Evolutionary conservation across 2,888 invertebrate genomes (phyloP), one percentile per base, ranked within the genome.

Genomic region (Coelopa pilipes): DNA sequence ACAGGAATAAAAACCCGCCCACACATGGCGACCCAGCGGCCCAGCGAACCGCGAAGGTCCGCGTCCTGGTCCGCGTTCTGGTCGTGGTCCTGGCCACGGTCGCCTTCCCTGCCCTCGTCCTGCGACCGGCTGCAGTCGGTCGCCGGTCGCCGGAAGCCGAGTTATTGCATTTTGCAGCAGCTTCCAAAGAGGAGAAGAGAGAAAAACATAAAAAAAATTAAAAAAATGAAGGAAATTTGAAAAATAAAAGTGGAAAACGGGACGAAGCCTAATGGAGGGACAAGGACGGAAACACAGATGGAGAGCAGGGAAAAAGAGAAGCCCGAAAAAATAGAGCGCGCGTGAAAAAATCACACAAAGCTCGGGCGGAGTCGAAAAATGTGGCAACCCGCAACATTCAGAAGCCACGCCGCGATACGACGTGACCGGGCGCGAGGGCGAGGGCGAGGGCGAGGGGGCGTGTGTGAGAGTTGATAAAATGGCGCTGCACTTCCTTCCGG

Each of bases 81-180:
- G 34, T 34, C 34, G 4, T 4, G 34, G 34, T 4, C 7, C 34
- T 34, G 34, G 34, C 7, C 34, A 34, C 7, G 34, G 34, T 34
- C 34, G 34, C 7, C 34, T 2, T 34, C 7, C 34, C 7, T 2
- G 34, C 7, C 7, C 2, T 34, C 4, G 34, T 34, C 7, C 34
- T 34, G 34, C 34, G 34, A 34, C 34, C 34, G 34, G 34, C 34
- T 34, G 34, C 7, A 4, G 34, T 34, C 34, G 34, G 34, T 34
- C 34, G n/a, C 12, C 55, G 17, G 57, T 45, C 55, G 69, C 57
- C 69, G 69, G 69, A 69, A 69, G 57, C 57, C 57, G 45, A 69
- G 69, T 69, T 69, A 69, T 69, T 57, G 57, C 69, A 57, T 69
- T 69, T 68, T 69, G 55, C 19, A 69, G 46, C 45, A 69, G 69